Base-by-base conservation (phyloP, 2,888 invertebrate species). In the Abrostola triplasia region DNA sequence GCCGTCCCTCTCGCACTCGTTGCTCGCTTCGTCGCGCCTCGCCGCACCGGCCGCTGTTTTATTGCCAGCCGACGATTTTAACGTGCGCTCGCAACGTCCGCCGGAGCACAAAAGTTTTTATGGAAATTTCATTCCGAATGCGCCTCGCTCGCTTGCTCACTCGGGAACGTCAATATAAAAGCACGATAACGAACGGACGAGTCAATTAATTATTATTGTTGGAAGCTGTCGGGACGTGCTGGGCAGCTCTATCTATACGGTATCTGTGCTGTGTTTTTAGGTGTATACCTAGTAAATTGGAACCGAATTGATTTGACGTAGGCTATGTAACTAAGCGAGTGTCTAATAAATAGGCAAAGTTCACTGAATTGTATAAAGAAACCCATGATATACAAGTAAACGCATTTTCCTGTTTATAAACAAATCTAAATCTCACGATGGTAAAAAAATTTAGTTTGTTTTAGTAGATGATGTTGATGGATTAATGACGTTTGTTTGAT, bases 131-230 rank as follows among this genome's bases (percentile, higher is more conserved):
- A 93, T 94, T 94, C 90, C 93, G 88, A 94, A 92, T 93, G 92
- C 93, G 93, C 90, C 91, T 90, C 93, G 90, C 90, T 89, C 91
- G 91, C 91, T 90, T 86, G 91, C 92, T 90, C 91, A 90, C 84
- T 90, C 90, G 92, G 88, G 92, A 90, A 92, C 94, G 92, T 93
- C 93, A 93, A 94, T 94, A 93, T 93, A 93, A 93, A 93, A 92
- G 94, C 93, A 93, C 91, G 93, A 94, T 93, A 94, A 94, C 94
- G 93, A 94, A 94, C 92, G 92, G 93, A 94, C 93, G 92, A 94
- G 93, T 94, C 94, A 94, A 94, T 94, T 94, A 94, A 94, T 94
- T 94, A 94, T 94, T 93, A 93, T 94, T 93, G 93, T 93, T 94
- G 92, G 90, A 90, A 92, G 91, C 91, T 93, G 92, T 92, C 90